phyloP scores from a whole-genome alignment of 1,140 invertebrate genomes.

The Papilio machaon region DNA sequence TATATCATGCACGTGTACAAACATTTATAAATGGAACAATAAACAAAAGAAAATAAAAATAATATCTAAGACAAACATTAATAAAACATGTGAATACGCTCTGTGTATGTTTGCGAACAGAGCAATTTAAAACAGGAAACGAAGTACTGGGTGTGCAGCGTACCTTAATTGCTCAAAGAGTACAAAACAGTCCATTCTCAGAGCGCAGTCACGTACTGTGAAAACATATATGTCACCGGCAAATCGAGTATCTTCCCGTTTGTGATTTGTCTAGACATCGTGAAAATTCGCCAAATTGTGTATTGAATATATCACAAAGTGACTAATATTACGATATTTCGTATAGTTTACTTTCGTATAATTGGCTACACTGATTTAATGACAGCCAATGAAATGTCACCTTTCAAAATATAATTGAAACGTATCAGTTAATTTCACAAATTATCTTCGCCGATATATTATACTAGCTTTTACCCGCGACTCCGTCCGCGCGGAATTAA shows the following conservation, averaged over 20 bases:
- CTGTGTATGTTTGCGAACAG: background rate
- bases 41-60: constrained; percentile 2
- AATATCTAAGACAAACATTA: constrained; percentile 1
- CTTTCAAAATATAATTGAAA: too few species aligned
- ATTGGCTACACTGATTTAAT: too few species aligned
- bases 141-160: background rate
- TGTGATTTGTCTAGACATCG: background rate
- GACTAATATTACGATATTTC: background rate
- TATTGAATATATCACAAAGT: background rate
- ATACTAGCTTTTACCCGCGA: too few species aligned
- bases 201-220: constrained; percentile 11
- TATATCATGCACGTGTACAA: background rate
- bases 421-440: too few species aligned
- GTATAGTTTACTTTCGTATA: background rate
- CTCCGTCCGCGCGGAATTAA: too few species aligned
- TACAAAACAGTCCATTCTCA: constrained; percentile 23
- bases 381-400: too few species aligned
- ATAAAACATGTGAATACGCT: background rate
- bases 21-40: background rate
- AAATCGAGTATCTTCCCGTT: background rate
- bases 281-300: background rate
- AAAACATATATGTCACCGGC: background rate
- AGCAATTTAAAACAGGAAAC: constrained; percentile 29
- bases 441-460: too few species aligned
- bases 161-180: constrained; percentile 29